Conservation (phyloP, 64 coral and sea anemone genomes). For the Stichodactyla mertensii region DNA sequence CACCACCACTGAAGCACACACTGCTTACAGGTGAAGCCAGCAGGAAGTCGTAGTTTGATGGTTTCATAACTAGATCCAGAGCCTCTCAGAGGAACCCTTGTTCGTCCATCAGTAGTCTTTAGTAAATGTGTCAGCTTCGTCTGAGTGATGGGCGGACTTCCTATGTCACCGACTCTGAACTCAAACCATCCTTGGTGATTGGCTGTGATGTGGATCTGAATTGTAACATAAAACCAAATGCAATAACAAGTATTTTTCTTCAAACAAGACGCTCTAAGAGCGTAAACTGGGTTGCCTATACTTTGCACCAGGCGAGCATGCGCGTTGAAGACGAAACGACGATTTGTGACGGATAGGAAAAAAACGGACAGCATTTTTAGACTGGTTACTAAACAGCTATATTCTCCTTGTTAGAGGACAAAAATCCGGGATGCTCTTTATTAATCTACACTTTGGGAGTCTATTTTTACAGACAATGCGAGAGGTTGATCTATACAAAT, state of each 20-base stretch:
- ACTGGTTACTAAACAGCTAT: not conserved
- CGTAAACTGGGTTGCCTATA: too few species aligned
- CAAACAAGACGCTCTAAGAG: too few species aligned
- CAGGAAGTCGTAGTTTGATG: conserved; percentile 30
- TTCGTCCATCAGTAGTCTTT: conserved; percentile 22
- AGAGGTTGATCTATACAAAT: too few species aligned
- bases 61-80: conserved; percentile 13
- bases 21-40: conserved; percentile 39
- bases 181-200: conserved; percentile 69
- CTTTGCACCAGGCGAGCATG: not conserved
- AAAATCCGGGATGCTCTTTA: too few species aligned
- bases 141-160: conserved; percentile 37
- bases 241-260: too few species aligned
- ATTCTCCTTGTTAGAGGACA: not conserved
- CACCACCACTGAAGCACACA: conserved; percentile 70
- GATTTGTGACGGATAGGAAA: too few species aligned
- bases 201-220: conserved; percentile 54
- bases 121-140: conserved; percentile 34
- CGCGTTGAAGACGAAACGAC: too few species aligned
- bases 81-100: conserved; percentile 20
- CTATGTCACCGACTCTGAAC: conserved; percentile 45
- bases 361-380: too few species aligned
- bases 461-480: too few species aligned
- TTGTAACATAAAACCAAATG: not conserved
- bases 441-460: too few species aligned